Evolutionary conservation across 1,140 invertebrate species (phyloP), one percentile per base, ranked within the genome.

Genomic region (Tetramorium simillimum): DNA sequence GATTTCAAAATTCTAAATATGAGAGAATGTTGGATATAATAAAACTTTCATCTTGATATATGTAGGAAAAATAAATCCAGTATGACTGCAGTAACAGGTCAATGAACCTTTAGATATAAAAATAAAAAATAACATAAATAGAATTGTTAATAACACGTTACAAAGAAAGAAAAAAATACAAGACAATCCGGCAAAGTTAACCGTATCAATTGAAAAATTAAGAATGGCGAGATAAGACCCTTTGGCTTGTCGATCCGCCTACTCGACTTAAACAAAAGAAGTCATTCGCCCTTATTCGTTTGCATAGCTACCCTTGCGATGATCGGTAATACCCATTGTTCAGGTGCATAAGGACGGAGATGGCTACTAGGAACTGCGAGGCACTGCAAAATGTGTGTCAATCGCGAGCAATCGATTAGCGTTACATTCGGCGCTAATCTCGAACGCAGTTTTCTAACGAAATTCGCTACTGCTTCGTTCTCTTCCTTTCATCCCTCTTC

Each of bases 291-390:
- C 67, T 82, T 72, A 73, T 67, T 40, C 69, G 18, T 86, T 33
- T 81, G 82, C 28, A 85, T 73, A 43, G 37, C 58, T 60, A 88
- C 14, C 40, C n/a, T 84, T 40, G 12, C 69, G 40, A n/a, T 62
- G 46, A 72, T 86, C 24, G 81, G 33, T 82, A 77, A 88, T 89
- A 85, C 60, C 12, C 60, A 90, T 80, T 58, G 18, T 85, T 81
- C 62, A 80, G 72, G 73, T 87, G 87, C 87, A 76, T 85, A 89
- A 92, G 91, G 91, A 92, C 91, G 91, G 91, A 92, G 80, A 85
- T 90, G 89, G 89, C 87, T 92, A 91, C 78, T 92, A 92, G 91
- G 91, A 92, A 92, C 91, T 92, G 90, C 90, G 91, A 92, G 91
- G 91, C 91, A 91, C 90, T 91, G 89, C 90, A 82, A 91, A 88